phyloP scores from a whole-genome alignment of 2,888 invertebrate genomes.

The Platerodrilus igneus region DNA sequence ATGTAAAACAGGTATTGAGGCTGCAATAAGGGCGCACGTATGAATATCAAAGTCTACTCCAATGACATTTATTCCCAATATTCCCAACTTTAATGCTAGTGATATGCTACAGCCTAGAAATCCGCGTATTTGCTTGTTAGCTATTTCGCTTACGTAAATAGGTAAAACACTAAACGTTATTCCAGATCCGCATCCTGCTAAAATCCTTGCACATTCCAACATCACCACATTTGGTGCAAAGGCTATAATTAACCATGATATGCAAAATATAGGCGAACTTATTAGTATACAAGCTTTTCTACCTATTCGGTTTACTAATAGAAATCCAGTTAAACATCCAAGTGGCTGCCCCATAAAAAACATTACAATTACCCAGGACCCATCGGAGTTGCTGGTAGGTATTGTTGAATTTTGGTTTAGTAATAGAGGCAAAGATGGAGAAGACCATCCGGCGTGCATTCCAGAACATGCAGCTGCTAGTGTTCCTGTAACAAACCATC shows the following conservation, averaged over 20 bases:
- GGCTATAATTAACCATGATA: conserved; percentile 62
- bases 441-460: conserved; percentile 56
- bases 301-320: conserved; percentile 60
- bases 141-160: conserved; percentile 60
- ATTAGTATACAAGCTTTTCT: conserved; percentile 61
- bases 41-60: conserved; percentile 55
- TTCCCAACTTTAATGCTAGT: no score
- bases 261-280: conserved; percentile 57
- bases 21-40: no score
- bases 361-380: conserved; percentile 61
- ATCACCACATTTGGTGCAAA: conserved; percentile 53
- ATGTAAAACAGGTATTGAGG: no score
- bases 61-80: conserved; percentile 57
- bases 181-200: conserved; percentile 58
- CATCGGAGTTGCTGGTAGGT: conserved; percentile 50
- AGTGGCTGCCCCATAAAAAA: conserved; percentile 61
- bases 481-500: no score
- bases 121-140: conserved; percentile 55
- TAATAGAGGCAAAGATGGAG: conserved; percentile 54
- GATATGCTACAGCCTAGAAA: conserved; percentile 59
- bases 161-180: conserved; percentile 51
- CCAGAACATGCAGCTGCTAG: conserved; percentile 34
- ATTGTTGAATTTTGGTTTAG: conserved; percentile 46
- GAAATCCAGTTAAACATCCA: conserved; percentile 58
- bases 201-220: conserved; percentile 50